Evolutionary conservation across 2,888 invertebrate species (phyloP).

Genomic region (Epistrophella euchroma): DNA sequence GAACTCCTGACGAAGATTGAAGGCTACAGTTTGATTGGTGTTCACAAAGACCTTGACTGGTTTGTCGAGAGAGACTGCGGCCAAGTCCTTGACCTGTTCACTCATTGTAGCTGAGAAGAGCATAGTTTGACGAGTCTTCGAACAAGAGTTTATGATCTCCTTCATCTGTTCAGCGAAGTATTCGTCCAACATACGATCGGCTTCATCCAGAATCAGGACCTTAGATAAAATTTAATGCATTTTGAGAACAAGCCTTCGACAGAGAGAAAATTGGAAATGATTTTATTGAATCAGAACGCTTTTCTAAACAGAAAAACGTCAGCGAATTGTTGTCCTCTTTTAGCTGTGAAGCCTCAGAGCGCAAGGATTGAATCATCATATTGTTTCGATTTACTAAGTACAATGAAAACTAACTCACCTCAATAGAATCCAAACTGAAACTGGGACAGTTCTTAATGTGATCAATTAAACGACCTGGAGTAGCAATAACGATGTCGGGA

Average conservation of each 20-base stretch:
- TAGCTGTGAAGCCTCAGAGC: conserved; percentile 80
- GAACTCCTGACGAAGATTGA: conserved; percentile 98
- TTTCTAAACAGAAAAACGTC: conserved; percentile 73
- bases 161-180: conserved; percentile 99
- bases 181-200: conserved; percentile 97
- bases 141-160: conserved; percentile 96
- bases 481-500: conserved; percentile 99
- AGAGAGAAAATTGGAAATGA: not conserved
- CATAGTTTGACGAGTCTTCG: conserved; percentile 96
- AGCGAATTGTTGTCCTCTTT: conserved; percentile 40
- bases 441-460: conserved; percentile 97
- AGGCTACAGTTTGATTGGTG: conserved; percentile 97
- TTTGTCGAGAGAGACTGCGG: conserved; percentile 95
- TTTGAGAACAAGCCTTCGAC: not conserved
- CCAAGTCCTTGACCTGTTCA: conserved; percentile 98
- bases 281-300: conserved; percentile 77
- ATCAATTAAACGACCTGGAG: conserved; percentile 98
- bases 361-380: conserved; percentile 84
- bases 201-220: conserved; percentile 87
- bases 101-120: conserved; percentile 99
- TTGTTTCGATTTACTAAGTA: no score
- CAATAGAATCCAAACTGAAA: conserved; percentile 94
- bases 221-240: conserved; percentile 50
- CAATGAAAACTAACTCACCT: conserved; percentile 85
- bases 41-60: conserved; percentile 98